Base-by-base conservation (phyloP, 2,797 vertebrate genomes). In the Podargus strigoides region DNA sequence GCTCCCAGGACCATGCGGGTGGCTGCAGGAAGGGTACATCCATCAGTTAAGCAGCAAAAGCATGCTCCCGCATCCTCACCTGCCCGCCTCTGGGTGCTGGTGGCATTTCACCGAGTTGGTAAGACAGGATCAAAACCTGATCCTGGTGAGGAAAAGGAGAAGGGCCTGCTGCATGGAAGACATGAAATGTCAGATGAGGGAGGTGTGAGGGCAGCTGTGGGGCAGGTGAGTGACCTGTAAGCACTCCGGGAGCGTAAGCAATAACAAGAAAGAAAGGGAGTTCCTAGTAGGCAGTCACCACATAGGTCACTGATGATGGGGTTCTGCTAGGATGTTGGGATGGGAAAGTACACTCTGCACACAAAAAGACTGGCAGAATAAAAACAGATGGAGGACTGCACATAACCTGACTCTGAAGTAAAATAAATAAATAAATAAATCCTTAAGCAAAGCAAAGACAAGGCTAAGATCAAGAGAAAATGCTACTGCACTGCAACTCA, bases 201-300 rank as follows among this genome's bases (percentile, higher is more conserved):
- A 47, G 66, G 20, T 0, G 1, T 1, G 0, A 44, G 32, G 28
- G 37, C 86, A 77, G 24, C 12, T 15, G 23, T 0, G 0, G 59
- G n/a, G 26, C 62, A 47, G 24, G 27, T 6, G 22, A 41, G 41
- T 18, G 34, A 1, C 11, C 56, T n/a, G 28, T 5, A 44, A 0
- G 0, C 0, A 0, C 21, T 39, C 6, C 0, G 22, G 28, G 36
- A 70, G 12, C 0, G 0, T 9, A 15, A 81, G 42, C 5, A 7
- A 22, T 4, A 46, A 46, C 0, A 0, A 42, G 46, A 46, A 52
- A 36, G 12, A 41, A 36, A 8, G 32, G 23, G 47, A 82, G 5
- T 19, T 55, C 7, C 14, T 46, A 6, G 0, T 3, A 70, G 30
- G 14, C 7, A 27, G 27, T 41, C 34, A 55, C 32, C 44, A 12